Percentiles rank a stretch among this genome's conserved stretches.
Conservation (phyloP, 2,113 vertebrate genomes). For the Pardalotus punctatus region DNA sequence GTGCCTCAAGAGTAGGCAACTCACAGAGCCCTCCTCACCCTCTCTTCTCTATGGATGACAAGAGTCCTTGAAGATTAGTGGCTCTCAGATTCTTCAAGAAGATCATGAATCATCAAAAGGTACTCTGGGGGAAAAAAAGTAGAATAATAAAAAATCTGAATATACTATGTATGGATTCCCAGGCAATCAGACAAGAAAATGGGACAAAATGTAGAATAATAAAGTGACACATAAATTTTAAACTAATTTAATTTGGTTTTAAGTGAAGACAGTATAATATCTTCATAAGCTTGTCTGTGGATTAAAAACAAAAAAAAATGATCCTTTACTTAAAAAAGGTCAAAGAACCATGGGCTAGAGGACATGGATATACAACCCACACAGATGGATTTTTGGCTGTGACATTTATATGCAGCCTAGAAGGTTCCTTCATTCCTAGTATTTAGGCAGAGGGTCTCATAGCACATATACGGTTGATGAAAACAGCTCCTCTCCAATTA, state of each 20-base stretch:
- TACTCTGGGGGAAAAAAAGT: background rate
- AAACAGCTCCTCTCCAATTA: background rate
- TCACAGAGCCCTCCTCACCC: background rate
- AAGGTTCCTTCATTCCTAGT: background rate
- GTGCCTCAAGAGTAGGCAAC: background rate
- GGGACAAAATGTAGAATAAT: background rate
- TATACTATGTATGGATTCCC: background rate
- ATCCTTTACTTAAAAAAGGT: background rate
- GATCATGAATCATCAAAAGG: background rate
- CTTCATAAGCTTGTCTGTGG: background rate
- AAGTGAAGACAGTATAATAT: background rate
- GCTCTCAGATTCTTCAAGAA: background rate
- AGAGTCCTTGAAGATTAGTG: background rate
- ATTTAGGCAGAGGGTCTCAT: background rate
- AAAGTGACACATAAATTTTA: background rate
- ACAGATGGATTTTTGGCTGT: background rate
- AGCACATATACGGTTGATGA: background rate
- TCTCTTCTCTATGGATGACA: background rate
- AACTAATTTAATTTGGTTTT: background rate
- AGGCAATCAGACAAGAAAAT: background rate
- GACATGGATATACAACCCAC: background rate
- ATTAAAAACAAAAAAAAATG: background rate
- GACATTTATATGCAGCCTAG: background rate
- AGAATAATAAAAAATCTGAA: background rate
- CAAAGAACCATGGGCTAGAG: background rate